Base-by-base conservation (phyloP, 1,140 invertebrate genomes). In the Drosophila sulfurigaster region DNA sequence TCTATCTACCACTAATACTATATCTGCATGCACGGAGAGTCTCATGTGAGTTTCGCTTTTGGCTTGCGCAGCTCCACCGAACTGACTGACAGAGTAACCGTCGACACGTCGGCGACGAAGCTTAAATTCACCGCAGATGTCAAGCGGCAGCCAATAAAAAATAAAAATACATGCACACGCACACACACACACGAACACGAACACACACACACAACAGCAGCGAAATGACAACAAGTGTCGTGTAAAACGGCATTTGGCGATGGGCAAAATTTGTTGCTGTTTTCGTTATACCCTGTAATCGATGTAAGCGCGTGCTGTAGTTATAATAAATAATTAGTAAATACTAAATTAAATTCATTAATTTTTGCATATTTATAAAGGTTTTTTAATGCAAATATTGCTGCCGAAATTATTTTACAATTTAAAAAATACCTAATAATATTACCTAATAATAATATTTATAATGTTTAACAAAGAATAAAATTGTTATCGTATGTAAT, bases 91-190 rank as follows among this genome's bases (percentile, higher is more conserved):
- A 69, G 71, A 86, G 79, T 63, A 75, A 63, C 66, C 58, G 66
- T 56, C 72, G 66, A 70, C 66, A 75, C 72, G 51, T 75, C 76
- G 66, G 65, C 82, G 63, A 78, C 63, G 81, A 85, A 85, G 79
- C 73, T 68, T 74, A 76, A 86, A 81, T 87, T 75, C 66, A 75
- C 11, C 82, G 81, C 81, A 79, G 81, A 86, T 82, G 72, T 63
- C 80, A 79, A 75, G 51, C 49, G 60, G 75, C 82, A 49, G 54
- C 41, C 82, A 78, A 86, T 86, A 87, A 75, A 62, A 63, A 72
- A 41, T 8, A 65, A 25, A 25, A 25, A 25, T 25, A 20, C 25
- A 52, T 30, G 45, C 6, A 57, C 25, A 32, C 15, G 45, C 6
- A 57, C 25, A 32, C 15, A 15, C 67, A 56, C 28, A 35, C 58